Conservation (phyloP, 1,140 invertebrate species). For the Apis florea region DNA sequence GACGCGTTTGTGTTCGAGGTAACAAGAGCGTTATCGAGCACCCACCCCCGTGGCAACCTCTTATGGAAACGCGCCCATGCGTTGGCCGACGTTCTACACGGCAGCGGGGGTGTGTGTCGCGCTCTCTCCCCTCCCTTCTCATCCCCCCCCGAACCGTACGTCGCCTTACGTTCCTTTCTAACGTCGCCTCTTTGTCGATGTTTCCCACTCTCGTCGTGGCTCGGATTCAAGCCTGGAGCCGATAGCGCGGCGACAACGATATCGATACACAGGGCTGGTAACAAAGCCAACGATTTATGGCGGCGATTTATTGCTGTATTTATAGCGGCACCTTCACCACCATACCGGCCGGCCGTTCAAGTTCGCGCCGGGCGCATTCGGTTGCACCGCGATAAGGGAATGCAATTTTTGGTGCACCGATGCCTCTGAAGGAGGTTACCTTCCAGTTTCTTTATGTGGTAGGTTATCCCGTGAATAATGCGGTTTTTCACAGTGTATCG, state of each 20-base stretch:
- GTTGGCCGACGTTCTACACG: conserved; percentile 62
- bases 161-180: too few species aligned
- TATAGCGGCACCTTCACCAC: conserved; percentile 42
- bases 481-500: too few species aligned
- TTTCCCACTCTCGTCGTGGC: conserved; percentile 25
- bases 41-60: conserved; percentile 55
- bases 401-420: conserved; percentile 25
- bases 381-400: conserved; percentile 42
- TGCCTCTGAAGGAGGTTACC: neutral
- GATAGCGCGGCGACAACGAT: conserved; percentile 60
- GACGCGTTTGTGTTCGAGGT: conserved; percentile 61
- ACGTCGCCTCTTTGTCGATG: conserved; percentile 15
- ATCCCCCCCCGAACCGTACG: neutral
- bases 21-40: conserved; percentile 71
- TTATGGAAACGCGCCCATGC: conserved; percentile 69
- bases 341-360: conserved; percentile 15
- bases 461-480: too few species aligned
- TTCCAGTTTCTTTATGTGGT: neutral
- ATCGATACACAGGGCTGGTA: conserved; percentile 59
- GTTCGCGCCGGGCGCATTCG: conserved; percentile 34
- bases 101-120: conserved; percentile 53
- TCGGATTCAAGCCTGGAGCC: conserved; percentile 54
- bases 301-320: conserved; percentile 64
- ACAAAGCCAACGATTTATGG: conserved; percentile 66
- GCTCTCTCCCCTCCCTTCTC: conserved; percentile 38